phyloP scores from a whole-genome alignment of 2,888 invertebrate genomes.

The Stenoptilia bipunctidactyla region DNA sequence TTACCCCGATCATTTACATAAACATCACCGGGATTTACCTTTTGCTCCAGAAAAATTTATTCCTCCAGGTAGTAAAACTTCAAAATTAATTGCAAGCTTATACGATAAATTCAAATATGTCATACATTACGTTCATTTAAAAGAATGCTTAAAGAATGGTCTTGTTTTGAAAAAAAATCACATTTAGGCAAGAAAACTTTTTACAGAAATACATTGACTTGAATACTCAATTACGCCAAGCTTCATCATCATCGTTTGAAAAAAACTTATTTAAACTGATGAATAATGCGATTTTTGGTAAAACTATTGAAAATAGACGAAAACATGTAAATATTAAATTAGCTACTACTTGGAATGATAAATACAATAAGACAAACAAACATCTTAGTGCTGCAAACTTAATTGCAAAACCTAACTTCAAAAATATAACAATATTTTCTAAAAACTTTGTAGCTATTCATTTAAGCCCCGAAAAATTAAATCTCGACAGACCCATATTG shows the following conservation, averaged over 20 bases:
- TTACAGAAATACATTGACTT: constrained; percentile 20
- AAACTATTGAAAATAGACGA: not conserved
- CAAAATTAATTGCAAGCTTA: constrained; percentile 16
- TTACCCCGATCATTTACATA: constrained; percentile 10
- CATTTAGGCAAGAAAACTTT: constrained; percentile 22
- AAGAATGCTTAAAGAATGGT: constrained; percentile 22
- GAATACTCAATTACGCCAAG: constrained; percentile 5
- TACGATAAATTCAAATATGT: constrained; percentile 22
- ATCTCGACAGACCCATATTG: constrained; percentile 8
- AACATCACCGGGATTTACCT: constrained; percentile 2
- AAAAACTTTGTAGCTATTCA: constrained; percentile 8
- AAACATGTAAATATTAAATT: constrained; percentile 7
- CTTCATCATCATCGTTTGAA: not conserved
- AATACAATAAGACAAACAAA: constrained; percentile 8
- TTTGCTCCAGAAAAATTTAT: constrained; percentile 8
- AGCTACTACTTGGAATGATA: constrained; percentile 7
- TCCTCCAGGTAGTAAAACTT: constrained; percentile 7
- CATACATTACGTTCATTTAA: constrained; percentile 22
- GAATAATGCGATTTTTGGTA: constrained; percentile 9
- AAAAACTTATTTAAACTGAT: constrained; percentile 4
- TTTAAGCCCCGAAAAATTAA: constrained; percentile 1
- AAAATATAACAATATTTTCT: constrained; percentile 7
- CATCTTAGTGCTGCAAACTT: constrained; percentile 4
- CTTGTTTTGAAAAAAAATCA: constrained; percentile 17
- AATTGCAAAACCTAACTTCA: constrained; percentile 8